phyloP scores from a whole-genome alignment of 2,888 invertebrate species.

The Eristalinus sepulchralis region DNA sequence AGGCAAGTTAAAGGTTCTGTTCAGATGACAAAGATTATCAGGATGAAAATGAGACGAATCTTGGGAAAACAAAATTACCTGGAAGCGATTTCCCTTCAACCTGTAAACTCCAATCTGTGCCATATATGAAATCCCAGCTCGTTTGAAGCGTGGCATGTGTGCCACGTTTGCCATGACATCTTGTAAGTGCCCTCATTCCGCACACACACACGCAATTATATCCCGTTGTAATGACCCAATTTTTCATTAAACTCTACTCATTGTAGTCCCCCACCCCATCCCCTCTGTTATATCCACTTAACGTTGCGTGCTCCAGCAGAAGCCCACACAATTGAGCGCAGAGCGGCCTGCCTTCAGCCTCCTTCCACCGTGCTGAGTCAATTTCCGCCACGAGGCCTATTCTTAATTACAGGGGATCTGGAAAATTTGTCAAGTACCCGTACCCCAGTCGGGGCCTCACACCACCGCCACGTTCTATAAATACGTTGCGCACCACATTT shows the following conservation, averaged over 20 bases:
- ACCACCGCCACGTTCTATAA: neutral
- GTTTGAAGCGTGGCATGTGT: neutral
- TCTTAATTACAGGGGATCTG: neutral
- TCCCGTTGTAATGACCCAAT: neutral
- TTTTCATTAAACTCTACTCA: neutral
- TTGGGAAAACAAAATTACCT: too few species aligned
- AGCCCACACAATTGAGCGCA: neutral
- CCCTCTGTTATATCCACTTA: neutral
- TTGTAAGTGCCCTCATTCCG: neutral
- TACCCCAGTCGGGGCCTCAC: neutral
- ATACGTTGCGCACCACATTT: neutral
- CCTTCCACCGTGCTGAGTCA: neutral
- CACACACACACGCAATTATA: neutral
- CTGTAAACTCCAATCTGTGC: neutral
- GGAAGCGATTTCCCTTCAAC: neutral
- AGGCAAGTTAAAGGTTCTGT: too few species aligned
- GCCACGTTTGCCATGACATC: neutral
- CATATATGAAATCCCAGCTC: neutral
- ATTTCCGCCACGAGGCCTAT: neutral
- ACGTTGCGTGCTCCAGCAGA: neutral
- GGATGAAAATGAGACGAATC: too few species aligned
- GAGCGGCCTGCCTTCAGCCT: neutral
- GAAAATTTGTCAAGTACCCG: constrained; percentile 23
- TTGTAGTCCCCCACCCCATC: neutral
- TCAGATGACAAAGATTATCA: too few species aligned